Base-by-base conservation (phyloP, 2,113 vertebrate species). In the Thunnus thynnus region DNA sequence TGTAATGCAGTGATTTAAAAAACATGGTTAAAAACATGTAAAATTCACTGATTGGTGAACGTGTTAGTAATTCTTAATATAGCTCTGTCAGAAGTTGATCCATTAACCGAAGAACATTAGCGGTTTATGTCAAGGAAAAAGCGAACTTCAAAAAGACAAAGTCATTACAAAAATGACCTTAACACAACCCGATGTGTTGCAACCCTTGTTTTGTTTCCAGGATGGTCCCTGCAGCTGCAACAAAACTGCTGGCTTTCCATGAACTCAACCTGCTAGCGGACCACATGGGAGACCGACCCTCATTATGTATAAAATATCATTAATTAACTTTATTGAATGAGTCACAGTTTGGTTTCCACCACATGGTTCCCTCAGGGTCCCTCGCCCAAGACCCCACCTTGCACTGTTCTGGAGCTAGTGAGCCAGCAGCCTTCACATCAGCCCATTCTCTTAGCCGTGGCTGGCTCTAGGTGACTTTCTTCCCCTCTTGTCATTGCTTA, bases 281-380 rank as follows among this genome's bases (percentile, higher is more conserved):
- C 86, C 86, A 65, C 86, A 76, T 30, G 88, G 89, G 88, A 87
- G 58, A 11, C 10, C 71, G 58, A 76, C 80, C 90, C 90, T 91
- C 91, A 87, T 92, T 92, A 89, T 81, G 86, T 81, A 72, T 86
- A 89, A 89, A 90, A 89, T 84, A 86, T 79, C 91, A 93, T 93
- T 92, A 91, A 94, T 93, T 92, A 91, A 86, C 86, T 90, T 91
- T 87, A 92, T 86, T 82, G 90, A 91, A 87, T 60, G 90, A 84
- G 86, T 76, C 85, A 44, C 90, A 84, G 86, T 84, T 67, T 84
- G 86, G 84, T 90, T 86, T 54, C 85, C 80, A 58, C 76, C 85
- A 56, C 72, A 78, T 56, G 79, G 66, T 41, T 81, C 87, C 89
- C 89, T 78, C 77, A 78, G 92, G 89, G 82, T 83, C 83, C 22